These are phyloP conservation scores for Parapsyche elsis DNA, from an alignment of 1,140 invertebrate genomes.

Conservation along the genomic window DNA sequence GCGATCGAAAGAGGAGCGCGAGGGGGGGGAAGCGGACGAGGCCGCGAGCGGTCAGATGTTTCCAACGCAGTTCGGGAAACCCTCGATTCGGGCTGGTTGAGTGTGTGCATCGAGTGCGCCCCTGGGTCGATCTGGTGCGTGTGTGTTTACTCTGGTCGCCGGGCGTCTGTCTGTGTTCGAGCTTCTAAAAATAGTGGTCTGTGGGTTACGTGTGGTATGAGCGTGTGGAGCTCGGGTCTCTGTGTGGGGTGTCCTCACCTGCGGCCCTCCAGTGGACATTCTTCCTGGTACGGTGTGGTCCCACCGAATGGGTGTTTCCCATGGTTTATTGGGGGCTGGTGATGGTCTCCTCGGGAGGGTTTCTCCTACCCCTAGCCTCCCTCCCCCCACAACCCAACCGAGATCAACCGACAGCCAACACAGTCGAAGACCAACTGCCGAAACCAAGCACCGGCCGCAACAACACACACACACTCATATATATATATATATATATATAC, in stretches of 20 bases:
- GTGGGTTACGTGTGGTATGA: conserved; percentile 41
- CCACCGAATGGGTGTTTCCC: conserved; percentile 65
- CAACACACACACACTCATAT: too few species aligned
- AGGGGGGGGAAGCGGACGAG: too few species aligned
- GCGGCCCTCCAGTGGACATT: conserved; percentile 78
- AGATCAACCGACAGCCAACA: not conserved
- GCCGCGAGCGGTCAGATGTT: too few species aligned
- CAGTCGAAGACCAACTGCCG: not conserved
- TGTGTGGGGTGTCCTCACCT: conserved; percentile 65
- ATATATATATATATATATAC: too few species aligned
- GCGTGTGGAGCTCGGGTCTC: not conserved
- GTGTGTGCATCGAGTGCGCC: not conserved
- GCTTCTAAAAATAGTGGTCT: conserved; percentile 7
- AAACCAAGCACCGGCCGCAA: not conserved
- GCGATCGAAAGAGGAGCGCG: too few species aligned
- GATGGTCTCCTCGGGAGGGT: not conserved
- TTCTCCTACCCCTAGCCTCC: not conserved
- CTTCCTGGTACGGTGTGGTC: conserved; percentile 69
- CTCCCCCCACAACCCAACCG: not conserved
- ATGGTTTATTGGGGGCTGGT: conserved; percentile 54
- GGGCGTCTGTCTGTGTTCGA: not conserved
- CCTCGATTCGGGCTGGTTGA: too few species aligned
- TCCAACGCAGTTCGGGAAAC: too few species aligned
- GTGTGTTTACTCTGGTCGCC: not conserved
- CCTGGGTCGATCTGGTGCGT: not conserved